These are phyloP conservation scores for Lynx canadensis DNA, from an alignment of 2,113 vertebrate species.

Conservation along the genomic window DNA sequence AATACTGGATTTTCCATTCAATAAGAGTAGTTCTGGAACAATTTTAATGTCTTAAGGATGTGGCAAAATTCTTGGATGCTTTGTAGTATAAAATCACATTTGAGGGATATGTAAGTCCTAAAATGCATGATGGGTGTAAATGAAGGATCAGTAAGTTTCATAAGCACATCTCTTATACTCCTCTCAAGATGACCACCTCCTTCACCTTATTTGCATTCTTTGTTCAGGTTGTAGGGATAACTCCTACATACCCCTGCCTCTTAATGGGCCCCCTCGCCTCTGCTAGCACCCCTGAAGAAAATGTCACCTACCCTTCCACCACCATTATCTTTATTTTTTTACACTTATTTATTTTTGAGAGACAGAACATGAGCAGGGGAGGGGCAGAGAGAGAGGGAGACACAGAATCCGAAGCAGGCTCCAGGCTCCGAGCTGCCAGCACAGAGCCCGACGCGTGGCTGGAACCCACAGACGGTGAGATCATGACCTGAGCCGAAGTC, in stretches of 20 bases:
- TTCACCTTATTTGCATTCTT: background rate
- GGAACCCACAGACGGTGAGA: too few relatives aligned
- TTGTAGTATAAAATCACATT: slow-evolving; percentile 77
- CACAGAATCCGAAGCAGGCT: too few relatives aligned
- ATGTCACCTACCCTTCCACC: background rate
- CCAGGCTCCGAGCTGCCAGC: too few relatives aligned
- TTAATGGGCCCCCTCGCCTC: fast-evolving
- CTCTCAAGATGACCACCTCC: slow-evolving; percentile 35
- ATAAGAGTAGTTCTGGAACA: slow-evolving; percentile 68
- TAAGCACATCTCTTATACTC: slow-evolving; percentile 61
- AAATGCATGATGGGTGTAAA: slow-evolving; percentile 48
- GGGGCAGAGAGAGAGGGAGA: too few relatives aligned
- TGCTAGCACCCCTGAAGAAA: background rate
- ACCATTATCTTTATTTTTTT: background rate
- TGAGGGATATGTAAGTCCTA: slow-evolving; percentile 65
- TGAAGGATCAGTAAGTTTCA: slow-evolving; percentile 56
- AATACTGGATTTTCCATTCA: slow-evolving; percentile 81
- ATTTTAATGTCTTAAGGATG: slow-evolving; percentile 81
- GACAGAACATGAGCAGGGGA: too few relatives aligned
- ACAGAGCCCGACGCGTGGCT: too few relatives aligned
- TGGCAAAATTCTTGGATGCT: slow-evolving; percentile 81
- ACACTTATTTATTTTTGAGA: too few relatives aligned
- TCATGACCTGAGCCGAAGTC: too few relatives aligned
- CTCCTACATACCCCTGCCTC: background rate
- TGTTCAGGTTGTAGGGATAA: background rate